Evolutionary conservation across 2,888 invertebrate genomes (phyloP).

Genomic region (Sepioteuthis lessoniana): DNA sequence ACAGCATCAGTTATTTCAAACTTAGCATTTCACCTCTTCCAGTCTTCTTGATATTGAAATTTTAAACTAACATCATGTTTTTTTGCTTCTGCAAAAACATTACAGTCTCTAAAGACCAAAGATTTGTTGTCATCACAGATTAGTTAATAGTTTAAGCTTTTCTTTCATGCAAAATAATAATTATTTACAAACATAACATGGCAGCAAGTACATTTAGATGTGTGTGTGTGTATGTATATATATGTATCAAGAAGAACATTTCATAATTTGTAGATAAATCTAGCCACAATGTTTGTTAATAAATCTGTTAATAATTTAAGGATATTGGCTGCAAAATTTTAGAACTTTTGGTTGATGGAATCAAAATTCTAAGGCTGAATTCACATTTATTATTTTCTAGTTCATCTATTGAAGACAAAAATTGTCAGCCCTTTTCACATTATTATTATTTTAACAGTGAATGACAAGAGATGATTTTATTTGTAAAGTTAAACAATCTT

Average conservation of each 20-base stretch:
- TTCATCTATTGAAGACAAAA: constrained; percentile 16
- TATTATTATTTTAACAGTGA: neutral
- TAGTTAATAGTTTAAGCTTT: neutral
- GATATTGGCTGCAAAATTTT: constrained; percentile 20
- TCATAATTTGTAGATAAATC: neutral
- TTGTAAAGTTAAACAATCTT: neutral
- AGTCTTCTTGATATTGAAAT: neutral
- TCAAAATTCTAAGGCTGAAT: neutral
- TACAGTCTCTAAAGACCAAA: constrained; percentile 21
- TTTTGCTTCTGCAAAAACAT: neutral
- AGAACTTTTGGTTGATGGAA: neutral
- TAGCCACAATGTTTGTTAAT: constrained; percentile 33
- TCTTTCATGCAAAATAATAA: neutral
- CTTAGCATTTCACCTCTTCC: neutral
- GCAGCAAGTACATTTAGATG: neutral
- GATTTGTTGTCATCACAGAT: neutral
- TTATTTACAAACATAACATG: neutral
- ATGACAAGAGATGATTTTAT: neutral
- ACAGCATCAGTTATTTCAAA: neutral
- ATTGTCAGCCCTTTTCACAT: neutral
- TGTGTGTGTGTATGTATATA: neutral
- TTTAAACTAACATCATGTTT: neutral
- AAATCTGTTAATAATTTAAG: constrained; percentile 12
- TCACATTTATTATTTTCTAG: neutral
- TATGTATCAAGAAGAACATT: neutral